Evolutionary conservation across 2,797 vertebrate genomes (phyloP).

Genomic region (Florisuga fusca): DNA sequence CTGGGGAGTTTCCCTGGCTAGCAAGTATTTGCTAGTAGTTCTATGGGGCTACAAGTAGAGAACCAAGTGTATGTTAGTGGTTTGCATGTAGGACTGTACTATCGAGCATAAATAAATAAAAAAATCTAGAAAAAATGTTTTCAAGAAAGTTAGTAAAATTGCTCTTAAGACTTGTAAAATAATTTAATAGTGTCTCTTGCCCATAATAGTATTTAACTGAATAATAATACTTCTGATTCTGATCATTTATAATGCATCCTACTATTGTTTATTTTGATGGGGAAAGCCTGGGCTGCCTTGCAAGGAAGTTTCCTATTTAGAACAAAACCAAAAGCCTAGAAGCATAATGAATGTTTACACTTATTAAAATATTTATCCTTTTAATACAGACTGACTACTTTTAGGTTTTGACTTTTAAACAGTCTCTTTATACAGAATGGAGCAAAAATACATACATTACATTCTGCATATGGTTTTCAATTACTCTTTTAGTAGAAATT

Average conservation of each 20-base stretch:
- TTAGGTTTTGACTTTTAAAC: not conserved
- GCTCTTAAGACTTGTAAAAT: not conserved
- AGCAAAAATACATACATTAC: constrained; percentile 18
- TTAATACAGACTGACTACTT: not conserved
- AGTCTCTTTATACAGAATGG: not conserved
- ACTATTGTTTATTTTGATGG: not conserved
- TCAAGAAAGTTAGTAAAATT: not conserved
- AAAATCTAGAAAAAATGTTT: not conserved
- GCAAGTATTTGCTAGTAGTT: not conserved
- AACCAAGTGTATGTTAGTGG: not conserved
- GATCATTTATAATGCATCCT: not conserved
- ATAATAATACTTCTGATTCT: not conserved
- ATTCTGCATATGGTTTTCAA: not conserved
- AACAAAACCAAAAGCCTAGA: not conserved
- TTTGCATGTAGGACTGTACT: not conserved
- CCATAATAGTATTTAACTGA: not conserved
- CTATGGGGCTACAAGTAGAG: not conserved
- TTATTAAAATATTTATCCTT: not conserved
- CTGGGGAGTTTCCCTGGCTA: not conserved
- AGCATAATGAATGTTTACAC: not conserved
- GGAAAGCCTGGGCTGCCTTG: not conserved
- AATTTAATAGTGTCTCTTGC: not conserved
- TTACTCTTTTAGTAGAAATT: not conserved
- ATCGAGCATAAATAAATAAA: not conserved
- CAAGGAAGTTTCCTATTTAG: not conserved